Conservation (phyloP, 1,140 invertebrate genomes). For the Phenacoccus solenopsis region DNA sequence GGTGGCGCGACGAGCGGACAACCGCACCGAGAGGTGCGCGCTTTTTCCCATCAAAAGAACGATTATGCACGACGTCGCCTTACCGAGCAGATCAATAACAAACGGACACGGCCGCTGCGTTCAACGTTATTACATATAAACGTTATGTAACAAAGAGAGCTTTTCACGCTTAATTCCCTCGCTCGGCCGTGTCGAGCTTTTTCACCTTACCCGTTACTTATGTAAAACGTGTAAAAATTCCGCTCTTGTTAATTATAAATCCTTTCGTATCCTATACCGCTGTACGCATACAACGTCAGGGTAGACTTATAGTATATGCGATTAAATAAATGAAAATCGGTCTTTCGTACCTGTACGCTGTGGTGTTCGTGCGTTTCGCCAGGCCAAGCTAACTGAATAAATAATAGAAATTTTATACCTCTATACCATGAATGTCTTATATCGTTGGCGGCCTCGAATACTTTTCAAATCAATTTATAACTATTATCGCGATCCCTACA, state of each 20-base stretch:
- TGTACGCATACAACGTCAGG: too few relatives aligned
- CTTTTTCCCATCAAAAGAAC: constrained; percentile 5
- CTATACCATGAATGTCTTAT: too few relatives aligned
- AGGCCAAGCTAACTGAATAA: too few relatives aligned
- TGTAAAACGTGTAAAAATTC: not conserved
- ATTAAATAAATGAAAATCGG: constrained; percentile 4
- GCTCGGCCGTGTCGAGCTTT: not conserved
- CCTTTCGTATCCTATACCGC: too few relatives aligned
- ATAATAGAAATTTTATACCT: too few relatives aligned
- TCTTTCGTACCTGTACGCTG: too few relatives aligned
- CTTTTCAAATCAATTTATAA: too few relatives aligned
- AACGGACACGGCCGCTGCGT: not conserved
- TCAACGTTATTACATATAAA: not conserved
- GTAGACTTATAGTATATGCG: too few relatives aligned
- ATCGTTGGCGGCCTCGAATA: too few relatives aligned
- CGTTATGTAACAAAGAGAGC: not conserved
- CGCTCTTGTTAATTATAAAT: not conserved
- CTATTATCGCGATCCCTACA: too few relatives aligned
- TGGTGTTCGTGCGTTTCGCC: too few relatives aligned
- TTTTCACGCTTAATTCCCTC: constrained; percentile 1
- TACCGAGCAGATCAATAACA: constrained; percentile 8
- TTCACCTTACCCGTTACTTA: not conserved
- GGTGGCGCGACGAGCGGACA: not conserved
- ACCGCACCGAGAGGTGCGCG: not conserved
- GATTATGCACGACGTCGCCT: constrained; percentile 10